Evolutionary conservation across 2,113 vertebrate species (phyloP).

Genomic region (Pelecanoides urinatrix): DNA sequence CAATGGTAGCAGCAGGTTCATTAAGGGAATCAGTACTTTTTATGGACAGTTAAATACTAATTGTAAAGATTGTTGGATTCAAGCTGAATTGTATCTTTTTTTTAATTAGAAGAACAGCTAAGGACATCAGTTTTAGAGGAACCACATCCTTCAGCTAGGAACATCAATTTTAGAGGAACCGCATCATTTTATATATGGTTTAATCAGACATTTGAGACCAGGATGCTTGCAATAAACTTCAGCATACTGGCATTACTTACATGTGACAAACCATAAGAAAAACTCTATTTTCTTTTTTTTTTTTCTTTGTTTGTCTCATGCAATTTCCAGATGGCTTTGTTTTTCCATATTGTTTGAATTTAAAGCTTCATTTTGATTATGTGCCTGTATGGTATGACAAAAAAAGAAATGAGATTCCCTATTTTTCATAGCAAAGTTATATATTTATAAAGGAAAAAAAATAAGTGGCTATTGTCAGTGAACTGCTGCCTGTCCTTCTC

Average conservation of each 20-base stretch:
- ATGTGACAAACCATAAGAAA: background rate
- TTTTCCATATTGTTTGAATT: background rate
- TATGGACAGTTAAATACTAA: conserved; percentile 33
- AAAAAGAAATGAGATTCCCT: background rate
- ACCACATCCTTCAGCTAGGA: background rate
- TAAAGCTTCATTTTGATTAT: background rate
- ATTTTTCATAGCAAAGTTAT: background rate
- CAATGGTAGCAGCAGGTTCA: conserved; percentile 8
- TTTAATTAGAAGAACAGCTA: conserved; percentile 11
- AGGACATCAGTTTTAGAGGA: background rate
- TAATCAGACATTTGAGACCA: background rate
- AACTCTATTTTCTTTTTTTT: background rate
- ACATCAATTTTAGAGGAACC: background rate
- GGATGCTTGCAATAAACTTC: background rate
- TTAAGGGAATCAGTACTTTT: conserved; percentile 32
- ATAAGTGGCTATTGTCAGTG: background rate
- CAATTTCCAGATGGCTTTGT: background rate
- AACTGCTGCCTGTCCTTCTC: background rate
- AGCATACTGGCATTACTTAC: background rate
- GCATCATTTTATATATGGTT: background rate
- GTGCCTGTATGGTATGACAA: background rate
- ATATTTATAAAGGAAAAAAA: background rate
- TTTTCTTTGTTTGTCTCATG: background rate
- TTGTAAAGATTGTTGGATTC: background rate
- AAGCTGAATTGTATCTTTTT: background rate